These are phyloP conservation scores for Heteropelma amictum DNA, from an alignment of 2,888 invertebrate genomes.

Conservation along the genomic window DNA sequence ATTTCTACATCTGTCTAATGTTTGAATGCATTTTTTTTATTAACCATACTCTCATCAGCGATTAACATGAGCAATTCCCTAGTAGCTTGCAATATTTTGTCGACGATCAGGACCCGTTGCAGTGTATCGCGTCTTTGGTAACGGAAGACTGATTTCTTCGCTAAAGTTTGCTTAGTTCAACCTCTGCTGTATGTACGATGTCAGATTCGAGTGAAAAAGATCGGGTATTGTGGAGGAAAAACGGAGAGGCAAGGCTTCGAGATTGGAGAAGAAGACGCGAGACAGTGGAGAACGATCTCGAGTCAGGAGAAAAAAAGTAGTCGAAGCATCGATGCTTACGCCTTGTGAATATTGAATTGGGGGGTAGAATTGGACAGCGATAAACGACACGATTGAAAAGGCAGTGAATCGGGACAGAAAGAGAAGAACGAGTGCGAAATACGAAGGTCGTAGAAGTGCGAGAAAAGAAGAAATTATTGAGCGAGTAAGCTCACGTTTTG, in stretches of 20 bases:
- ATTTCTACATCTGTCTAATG: no score
- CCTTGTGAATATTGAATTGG: constrained; percentile 71
- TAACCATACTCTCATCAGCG: constrained; percentile 19
- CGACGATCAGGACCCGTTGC: no score
- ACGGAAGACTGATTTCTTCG: no score
- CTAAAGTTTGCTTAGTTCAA: no score
- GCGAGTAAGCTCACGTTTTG: constrained; percentile 42
- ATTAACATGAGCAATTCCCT: no score
- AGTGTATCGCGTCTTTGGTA: no score
- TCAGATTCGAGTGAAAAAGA: constrained; percentile 25
- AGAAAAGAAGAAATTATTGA: constrained; percentile 38
- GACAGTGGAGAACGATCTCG: constrained; percentile 40
- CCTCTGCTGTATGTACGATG: constrained; percentile 2
- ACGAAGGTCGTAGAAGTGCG: constrained; percentile 6
- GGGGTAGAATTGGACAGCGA: constrained; percentile 68
- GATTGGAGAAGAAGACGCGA: background rate
- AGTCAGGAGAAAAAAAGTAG: constrained; percentile 46
- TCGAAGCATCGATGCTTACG: constrained; percentile 57
- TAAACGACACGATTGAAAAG: constrained; percentile 72
- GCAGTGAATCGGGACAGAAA: constrained; percentile 51
- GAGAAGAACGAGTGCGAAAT: constrained; percentile 37
- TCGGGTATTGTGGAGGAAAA: constrained; percentile 14
- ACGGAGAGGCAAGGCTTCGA: constrained; percentile 20
- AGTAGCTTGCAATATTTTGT: no score
- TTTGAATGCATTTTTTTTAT: no score